Conservation (phyloP, 2,113 vertebrate genomes). For the Scartelaos histophorus region DNA sequence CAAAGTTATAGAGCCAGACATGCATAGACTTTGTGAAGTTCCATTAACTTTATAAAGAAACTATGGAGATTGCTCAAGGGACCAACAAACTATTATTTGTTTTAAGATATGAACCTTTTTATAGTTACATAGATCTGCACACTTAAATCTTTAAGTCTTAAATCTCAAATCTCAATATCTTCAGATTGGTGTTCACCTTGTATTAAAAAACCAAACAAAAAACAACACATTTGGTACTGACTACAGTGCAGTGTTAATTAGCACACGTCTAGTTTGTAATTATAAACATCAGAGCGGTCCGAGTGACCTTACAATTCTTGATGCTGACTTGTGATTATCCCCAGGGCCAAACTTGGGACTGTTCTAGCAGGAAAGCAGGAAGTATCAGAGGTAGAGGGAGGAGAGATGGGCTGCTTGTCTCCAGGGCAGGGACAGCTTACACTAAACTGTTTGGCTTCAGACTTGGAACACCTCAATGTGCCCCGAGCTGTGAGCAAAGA, state of each 20-base stretch:
- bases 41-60: constrained; percentile 54
- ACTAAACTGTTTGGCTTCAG: constrained; percentile 72
- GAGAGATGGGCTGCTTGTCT: constrained; percentile 60
- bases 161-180: no score
- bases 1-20: constrained; percentile 25
- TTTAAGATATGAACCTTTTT: not conserved
- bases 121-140: no score
- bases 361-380: constrained; percentile 24
- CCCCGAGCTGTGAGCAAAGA: constrained; percentile 61
- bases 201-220: no score
- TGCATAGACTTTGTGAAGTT: constrained; percentile 24
- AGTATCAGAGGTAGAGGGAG: constrained; percentile 32
- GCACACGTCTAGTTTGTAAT: not conserved
- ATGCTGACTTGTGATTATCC: constrained; percentile 1
- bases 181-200: no score
- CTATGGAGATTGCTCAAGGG: constrained; percentile 41
- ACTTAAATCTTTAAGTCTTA: no score
- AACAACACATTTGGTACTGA: not conserved
- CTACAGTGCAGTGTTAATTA: not conserved
- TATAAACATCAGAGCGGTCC: not conserved
- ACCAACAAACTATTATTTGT: not conserved
- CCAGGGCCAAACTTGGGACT: constrained; percentile 4
- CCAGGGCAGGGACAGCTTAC: constrained; percentile 67
- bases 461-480: constrained; percentile 68
- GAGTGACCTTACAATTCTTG: not conserved